phyloP scores from a whole-genome alignment of 2,888 invertebrate species.

The Hetaerina titia region DNA sequence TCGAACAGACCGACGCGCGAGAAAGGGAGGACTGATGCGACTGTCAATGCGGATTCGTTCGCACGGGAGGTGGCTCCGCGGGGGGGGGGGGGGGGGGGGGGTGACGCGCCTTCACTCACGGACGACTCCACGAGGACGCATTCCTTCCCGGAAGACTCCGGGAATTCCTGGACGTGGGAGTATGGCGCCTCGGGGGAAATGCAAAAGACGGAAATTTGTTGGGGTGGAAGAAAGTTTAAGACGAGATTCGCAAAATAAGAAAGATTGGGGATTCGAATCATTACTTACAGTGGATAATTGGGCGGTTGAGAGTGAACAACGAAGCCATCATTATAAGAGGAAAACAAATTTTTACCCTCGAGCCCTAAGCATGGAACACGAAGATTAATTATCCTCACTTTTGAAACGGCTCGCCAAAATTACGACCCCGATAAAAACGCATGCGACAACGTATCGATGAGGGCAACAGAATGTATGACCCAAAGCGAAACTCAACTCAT shows the following conservation, averaged over 20 bases:
- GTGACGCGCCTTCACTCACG: too few species aligned
- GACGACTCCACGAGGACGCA: too few species aligned
- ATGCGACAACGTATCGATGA: neutral
- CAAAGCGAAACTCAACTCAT: neutral
- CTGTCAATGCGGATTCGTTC: too few species aligned
- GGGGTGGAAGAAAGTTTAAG: neutral
- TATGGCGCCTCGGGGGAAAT: neutral
- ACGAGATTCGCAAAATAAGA: neutral
- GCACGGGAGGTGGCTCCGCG: too few species aligned
- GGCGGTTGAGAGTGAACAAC: neutral
- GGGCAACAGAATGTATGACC: neutral
- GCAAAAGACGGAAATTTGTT: neutral
- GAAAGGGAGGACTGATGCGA: too few species aligned
- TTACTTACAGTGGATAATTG: neutral
- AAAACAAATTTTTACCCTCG: neutral
- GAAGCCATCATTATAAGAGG: neutral
- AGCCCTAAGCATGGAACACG: neutral
- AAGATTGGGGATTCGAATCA: neutral
- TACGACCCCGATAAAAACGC: neutral
- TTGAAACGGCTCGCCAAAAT: neutral
- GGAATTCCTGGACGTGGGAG: neutral
- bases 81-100: neutral
- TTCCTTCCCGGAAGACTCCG: too few species aligned
- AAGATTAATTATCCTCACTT: neutral
- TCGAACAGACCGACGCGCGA: too few species aligned